Base-by-base conservation (phyloP, 1,140 invertebrate species). In the Helicoverpa armigera region DNA sequence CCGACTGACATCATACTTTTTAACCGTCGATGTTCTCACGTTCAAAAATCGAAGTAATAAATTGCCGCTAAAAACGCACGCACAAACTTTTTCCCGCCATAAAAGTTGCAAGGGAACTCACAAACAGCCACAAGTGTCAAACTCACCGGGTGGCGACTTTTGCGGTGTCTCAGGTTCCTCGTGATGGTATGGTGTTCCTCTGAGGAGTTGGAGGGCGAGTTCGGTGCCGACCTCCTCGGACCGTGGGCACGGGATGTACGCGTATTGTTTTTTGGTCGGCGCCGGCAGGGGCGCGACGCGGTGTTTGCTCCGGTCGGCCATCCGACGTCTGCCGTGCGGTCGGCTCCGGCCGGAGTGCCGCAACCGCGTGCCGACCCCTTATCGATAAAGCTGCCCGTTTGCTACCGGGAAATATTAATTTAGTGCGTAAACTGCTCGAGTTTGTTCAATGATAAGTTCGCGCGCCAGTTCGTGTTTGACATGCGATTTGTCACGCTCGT, bases 191-290 rank as follows among this genome's bases (percentile, higher is more conserved):
- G 67, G 67, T 35, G 77, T 82, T 81, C 72, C 80, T 79, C 85
- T 86, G 13, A 92, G 83, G 53, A 92, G 83, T 69, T 93, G 92
- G 53, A 94, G 85, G 9, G 93, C 91, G 80, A 92, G 89, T 51
- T 95, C 94, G 2, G 95, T 94, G 82, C 95, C 92, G 31, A 96
- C 94, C 86, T 96, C 95, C 86, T 96, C 96, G 12, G 95, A 96
- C 61, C 95, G 85, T 53, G 96, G 96, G 86, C 96, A 96, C 54
- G 96, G 95, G 50, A 95, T 88, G 86, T 96, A 96, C 82, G 95
- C 95, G 89, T 95, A 95, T 72, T 95, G 95, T 86, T 95, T 95
- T 79, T 95, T 95, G 73, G 94, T 94, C 77, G 94, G 95, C 86
- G 95, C 95, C 83, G 95, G 95, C 74, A 88, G 86, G 82, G 93